phyloP scores from a whole-genome alignment of 2,113 vertebrate species.

The human region GRCh38 chr7:108377001-108377500 shows the following conservation, averaged over 20 bases:
- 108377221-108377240: slow-evolving; percentile 21
- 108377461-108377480: background rate
- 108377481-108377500: slow-evolving; percentile 19
- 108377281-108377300: slow-evolving; percentile 27
- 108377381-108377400: background rate
- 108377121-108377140: no score
- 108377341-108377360: slow-evolving; percentile 7
- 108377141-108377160: no score
- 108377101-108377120: no score
- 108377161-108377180: background rate
- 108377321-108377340: slow-evolving; percentile 39
- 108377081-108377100: no score
- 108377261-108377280: background rate
- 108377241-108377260: background rate
- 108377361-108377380: slow-evolving; percentile 63
- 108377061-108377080: no score
- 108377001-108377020: no score
- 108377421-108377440: slow-evolving; percentile 28
- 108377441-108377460: slow-evolving; percentile 45
- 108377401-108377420: background rate
- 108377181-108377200: background rate
- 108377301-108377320: background rate
- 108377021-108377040: no score
- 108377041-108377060: no score
- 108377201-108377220: background rate